Percentiles rank a stretch among this genome's conserved stretches.
Conservation (phyloP, 2,797 vertebrate species). For the Periophthalmus magnuspinnatus region DNA sequence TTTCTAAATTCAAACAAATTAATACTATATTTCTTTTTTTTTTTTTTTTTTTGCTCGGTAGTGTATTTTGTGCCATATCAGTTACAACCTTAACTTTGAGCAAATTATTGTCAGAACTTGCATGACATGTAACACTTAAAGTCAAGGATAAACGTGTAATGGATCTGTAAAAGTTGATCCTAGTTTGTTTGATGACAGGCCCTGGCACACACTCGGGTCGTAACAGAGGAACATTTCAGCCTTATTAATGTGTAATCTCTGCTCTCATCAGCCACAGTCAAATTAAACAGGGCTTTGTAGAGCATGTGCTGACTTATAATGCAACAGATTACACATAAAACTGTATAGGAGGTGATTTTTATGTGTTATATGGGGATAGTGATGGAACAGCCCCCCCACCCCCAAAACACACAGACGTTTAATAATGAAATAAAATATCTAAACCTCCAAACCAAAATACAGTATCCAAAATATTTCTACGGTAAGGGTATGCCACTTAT, state of each 20-base stretch:
- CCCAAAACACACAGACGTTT: too few species aligned
- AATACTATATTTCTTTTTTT: too few species aligned
- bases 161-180: neutral
- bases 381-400: too few species aligned
- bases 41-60: too few species aligned
- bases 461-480: too few species aligned
- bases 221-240: neutral
- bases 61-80: constrained; percentile 10
- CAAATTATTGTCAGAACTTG: constrained; percentile 14
- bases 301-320: neutral
- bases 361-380: neutral
- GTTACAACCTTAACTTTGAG: constrained; percentile 5
- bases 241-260: constrained; percentile 1
- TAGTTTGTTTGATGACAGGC: neutral
- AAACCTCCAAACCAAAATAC: too few species aligned
- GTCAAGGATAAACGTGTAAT: neutral
- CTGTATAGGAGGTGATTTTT: neutral
- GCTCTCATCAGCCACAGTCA: neutral
- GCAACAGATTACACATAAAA: neutral
- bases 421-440: too few species aligned
- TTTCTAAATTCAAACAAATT: neutral
- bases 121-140: constrained; percentile 1
- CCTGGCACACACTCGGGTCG: neutral
- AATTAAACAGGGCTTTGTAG: neutral
- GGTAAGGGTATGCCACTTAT: too few species aligned